A percentile compares a stretch with the other conserved stretches of the same genome.
These are phyloP conservation scores for Pedionomus torquatus DNA, from an alignment of 2,113 vertebrate genomes.

Conservation along the genomic window DNA sequence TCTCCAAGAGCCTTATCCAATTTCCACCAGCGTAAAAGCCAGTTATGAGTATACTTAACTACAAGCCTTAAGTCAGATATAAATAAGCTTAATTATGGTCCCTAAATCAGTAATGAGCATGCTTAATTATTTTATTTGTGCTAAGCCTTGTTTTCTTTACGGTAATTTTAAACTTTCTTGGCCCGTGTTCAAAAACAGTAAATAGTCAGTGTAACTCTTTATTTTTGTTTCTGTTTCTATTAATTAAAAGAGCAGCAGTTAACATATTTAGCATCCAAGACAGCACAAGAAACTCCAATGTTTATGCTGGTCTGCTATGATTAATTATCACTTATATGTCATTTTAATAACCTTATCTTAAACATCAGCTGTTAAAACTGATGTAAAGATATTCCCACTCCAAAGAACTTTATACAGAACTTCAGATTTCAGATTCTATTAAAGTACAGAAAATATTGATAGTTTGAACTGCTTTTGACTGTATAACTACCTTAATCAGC, in stretches of 20 bases:
- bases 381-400: background rate
- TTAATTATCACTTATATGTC: background rate
- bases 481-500: background rate
- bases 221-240: background rate
- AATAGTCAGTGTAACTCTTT: background rate
- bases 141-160: conserved; percentile 8
- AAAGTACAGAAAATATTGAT: background rate
- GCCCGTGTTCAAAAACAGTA: background rate
- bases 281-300: background rate
- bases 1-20: background rate
- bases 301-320: background rate
- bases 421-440: conserved; percentile 6
- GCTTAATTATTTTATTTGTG: conserved; percentile 27
- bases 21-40: background rate
- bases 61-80: background rate
- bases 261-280: background rate
- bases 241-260: background rate
- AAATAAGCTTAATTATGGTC: conserved; percentile 24
- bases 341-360: conserved; percentile 20
- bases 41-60: background rate
- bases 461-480: background rate
- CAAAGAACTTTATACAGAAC: background rate
- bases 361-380: background rate
- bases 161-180: conserved; percentile 18
- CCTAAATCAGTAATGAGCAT: background rate